Base-by-base conservation (phyloP, 2,888 invertebrate species). In the Ephialtes manifestator region DNA sequence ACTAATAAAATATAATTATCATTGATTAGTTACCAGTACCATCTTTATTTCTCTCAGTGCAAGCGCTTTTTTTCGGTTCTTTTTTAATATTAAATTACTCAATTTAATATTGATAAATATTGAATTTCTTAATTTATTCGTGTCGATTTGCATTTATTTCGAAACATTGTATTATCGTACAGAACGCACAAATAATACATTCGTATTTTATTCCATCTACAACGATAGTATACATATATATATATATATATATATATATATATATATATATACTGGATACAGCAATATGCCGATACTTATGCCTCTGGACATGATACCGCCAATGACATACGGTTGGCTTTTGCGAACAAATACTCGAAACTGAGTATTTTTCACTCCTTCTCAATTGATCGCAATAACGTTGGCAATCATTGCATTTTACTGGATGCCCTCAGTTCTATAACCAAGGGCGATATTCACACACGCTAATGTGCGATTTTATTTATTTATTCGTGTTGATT, bases 291-390 rank as follows among this genome's bases (percentile, higher is more conserved):
- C 18, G 43, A 70, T 81, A 68, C 39, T 39, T 35, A 84, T 75
- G 81, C 78, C 53, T 18, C 35, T 63, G 77, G 67, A 84, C 78
- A 77, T 84, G 68, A 65, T 78, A 63, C 68, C 84, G 88, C 87
- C 86, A 86, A 85, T 87, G 89, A 90, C 92, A 92, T 92, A 91
- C 92, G 92, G 91, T 87, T 84, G 89, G 77, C 87, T 89, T 88
- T 86, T 87, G 76, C 88, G 87, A 87, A 86, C 91, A 91, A 89
- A 89, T 90, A 89, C 87, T 86, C 81, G 83, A 84, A 86, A 72
- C 74, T 63, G 75, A 39, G 39, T 39, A 39, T 46, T 65, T 39
- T 60, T 53, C 55, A 55, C 43, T 53, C 51, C 24, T 65, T 53
- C 70, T 70, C 58, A 63, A 74, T 86, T 84, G 76, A 82, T 80